phyloP scores from a whole-genome alignment of 2,797 vertebrate species.

The Odontamblyopus rebecca region DNA sequence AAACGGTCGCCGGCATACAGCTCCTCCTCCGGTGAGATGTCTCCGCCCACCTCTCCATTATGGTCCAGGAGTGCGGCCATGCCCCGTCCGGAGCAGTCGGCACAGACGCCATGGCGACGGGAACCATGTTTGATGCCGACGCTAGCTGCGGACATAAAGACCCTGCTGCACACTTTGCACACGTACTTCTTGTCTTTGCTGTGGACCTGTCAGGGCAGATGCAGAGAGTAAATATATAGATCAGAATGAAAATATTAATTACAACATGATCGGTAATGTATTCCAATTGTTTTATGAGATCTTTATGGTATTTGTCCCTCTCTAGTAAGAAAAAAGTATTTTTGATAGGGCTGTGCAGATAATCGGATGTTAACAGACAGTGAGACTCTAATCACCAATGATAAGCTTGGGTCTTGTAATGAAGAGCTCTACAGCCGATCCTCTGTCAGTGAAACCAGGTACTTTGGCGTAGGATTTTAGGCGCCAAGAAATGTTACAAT shows the following conservation, averaged over 20 bases:
- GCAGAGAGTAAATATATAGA: not conserved
- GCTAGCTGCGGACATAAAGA: constrained; percentile 97
- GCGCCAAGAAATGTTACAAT: too few species aligned
- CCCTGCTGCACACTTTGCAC: constrained; percentile 95
- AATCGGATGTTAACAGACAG: too few species aligned
- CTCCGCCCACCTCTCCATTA: constrained; percentile 80
- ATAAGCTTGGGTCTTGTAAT: too few species aligned
- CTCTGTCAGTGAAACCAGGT: too few species aligned
- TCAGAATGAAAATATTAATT: not conserved
- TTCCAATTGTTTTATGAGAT: not conserved
- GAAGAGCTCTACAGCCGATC: too few species aligned
- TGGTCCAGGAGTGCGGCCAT: constrained; percentile 83
- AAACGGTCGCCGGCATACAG: constrained; percentile 84
- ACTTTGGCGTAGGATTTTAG: too few species aligned
- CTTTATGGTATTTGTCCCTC: not conserved
- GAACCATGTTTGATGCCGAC: constrained; percentile 98
- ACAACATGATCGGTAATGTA: not conserved
- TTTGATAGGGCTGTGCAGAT: not conserved
- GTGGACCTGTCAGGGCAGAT: constrained; percentile 84
- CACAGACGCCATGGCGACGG: constrained; percentile 90
- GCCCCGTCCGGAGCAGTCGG: constrained; percentile 89
- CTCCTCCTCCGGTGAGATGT: constrained; percentile 88
- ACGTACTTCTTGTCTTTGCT: constrained; percentile 99
- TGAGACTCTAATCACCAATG: too few species aligned
- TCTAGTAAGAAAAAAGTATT: not conserved